Base-by-base conservation (phyloP, 2,113 vertebrate species). In the Malurus alboscapulatus region DNA sequence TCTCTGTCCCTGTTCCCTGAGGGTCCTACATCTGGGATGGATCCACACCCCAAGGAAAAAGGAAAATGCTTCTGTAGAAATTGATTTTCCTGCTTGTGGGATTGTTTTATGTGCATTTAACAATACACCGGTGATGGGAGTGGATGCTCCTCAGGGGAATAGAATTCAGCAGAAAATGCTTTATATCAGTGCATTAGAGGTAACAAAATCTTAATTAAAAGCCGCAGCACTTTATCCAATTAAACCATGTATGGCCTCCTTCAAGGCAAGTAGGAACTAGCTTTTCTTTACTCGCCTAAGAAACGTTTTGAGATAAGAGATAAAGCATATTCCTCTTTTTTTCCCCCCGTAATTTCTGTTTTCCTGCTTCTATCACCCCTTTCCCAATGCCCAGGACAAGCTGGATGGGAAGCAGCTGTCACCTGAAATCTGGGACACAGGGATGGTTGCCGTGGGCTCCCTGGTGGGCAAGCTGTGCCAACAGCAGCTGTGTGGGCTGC, bases 381-480 rank as follows among this genome's bases (percentile, higher is more conserved):
- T 13, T 59, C 29, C 69, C 5, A 12, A 11, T 61, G 45, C 19
- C 15, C 58, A 97, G 97, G 92, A 95, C 32, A 97, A 95, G 77
- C 84, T 97, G 58, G 88, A 71, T 42, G 73, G 91, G 38, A 95
- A 95, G 90, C 71, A 89, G 24, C 34, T 88, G 51, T 40, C 51
- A 12, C 54, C 84, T 2, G 86, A 85, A 36, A 47, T 95, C 53
- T 51, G 54, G 71, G 93, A 97, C 73, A 96, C 96, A 2, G 96
- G 94, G 6, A 63, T 90, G 34, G 5, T 96, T 22, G 87, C 94
- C 0, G 17, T 95, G 38, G 97, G 97, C 57, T 90, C 96, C 7
- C 85, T 98, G 50, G 53, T 97, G 0, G 89, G 96, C 92, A 98
- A 97, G 62, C 59, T 98, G 86, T 97, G 97, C 79, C 96, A 30